These are phyloP conservation scores for Drosophila acutilabella DNA, from an alignment of 2,888 invertebrate species.

Conservation along the genomic window DNA sequence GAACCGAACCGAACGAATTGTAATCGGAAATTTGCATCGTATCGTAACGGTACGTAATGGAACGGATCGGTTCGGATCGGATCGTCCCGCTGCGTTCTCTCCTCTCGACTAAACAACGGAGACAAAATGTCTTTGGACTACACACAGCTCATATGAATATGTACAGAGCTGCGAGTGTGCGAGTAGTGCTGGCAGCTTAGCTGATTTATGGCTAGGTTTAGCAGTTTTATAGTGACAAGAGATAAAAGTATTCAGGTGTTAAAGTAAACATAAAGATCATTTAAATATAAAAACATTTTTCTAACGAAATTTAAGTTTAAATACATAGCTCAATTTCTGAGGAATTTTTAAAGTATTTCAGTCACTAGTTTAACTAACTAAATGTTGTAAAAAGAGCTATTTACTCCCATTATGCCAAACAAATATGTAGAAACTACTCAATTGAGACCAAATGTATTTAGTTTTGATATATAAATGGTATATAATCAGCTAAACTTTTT, in stretches of 20 bases:
- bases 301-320: too few species aligned
- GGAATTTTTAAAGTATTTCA: too few species aligned
- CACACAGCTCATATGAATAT: not conserved
- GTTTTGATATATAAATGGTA: too few species aligned
- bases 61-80: conserved; percentile 33
- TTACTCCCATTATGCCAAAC: too few species aligned
- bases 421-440: too few species aligned
- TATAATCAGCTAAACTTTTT: too few species aligned
- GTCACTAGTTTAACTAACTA: too few species aligned
- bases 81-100: conserved; percentile 38
- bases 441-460: too few species aligned
- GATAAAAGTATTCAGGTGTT: not conserved
- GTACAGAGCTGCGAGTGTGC: not conserved
- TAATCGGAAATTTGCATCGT: conserved; percentile 21
- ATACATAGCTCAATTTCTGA: too few species aligned
- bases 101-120: conserved; percentile 16
- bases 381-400: too few species aligned
- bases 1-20: conserved; percentile 1
- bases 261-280: too few species aligned
- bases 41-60: not conserved
- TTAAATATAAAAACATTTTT: too few species aligned
- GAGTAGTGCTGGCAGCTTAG: not conserved
- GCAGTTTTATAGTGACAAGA: not conserved
- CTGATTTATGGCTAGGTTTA: not conserved
- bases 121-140: not conserved